Evolutionary conservation across 2,888 invertebrate species (phyloP).

Genomic region (Limnephilus rhombicus): DNA sequence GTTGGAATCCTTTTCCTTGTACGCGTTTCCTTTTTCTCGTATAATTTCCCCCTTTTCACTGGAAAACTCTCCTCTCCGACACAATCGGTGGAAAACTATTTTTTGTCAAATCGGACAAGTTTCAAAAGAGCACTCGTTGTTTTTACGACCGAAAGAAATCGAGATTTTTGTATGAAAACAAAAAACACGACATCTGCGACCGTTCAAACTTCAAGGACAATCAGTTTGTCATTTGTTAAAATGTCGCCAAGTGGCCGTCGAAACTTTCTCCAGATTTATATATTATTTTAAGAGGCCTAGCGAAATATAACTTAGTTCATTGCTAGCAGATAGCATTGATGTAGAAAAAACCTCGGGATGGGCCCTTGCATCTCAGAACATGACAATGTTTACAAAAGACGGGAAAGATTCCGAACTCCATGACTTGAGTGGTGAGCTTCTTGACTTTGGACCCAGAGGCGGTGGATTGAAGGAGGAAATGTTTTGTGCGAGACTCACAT

Average conservation of each 20-base stretch:
- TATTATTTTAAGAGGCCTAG: neutral
- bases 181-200: constrained; percentile 27
- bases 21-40: neutral
- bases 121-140: neutral
- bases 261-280: neutral
- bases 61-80: neutral
- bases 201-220: neutral
- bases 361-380: neutral
- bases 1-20: neutral
- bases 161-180: constrained; percentile 4
- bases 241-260: neutral
- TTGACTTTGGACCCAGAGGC: too few relatives aligned
- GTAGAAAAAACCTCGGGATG: neutral
- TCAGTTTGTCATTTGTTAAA: constrained; percentile 27
- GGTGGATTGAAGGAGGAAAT: too few relatives aligned
- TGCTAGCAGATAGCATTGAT: neutral
- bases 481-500: too few relatives aligned
- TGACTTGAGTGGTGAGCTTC: too few relatives aligned
- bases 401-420: too few relatives aligned
- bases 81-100: neutral
- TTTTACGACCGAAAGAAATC: neutral
- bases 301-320: neutral
- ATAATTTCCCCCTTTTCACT: neutral
- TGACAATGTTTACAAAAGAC: too few relatives aligned
- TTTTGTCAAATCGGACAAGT: neutral